phyloP scores from a whole-genome alignment of 2,797 vertebrate genomes.

The Catamblyrhynchus diadema region DNA sequence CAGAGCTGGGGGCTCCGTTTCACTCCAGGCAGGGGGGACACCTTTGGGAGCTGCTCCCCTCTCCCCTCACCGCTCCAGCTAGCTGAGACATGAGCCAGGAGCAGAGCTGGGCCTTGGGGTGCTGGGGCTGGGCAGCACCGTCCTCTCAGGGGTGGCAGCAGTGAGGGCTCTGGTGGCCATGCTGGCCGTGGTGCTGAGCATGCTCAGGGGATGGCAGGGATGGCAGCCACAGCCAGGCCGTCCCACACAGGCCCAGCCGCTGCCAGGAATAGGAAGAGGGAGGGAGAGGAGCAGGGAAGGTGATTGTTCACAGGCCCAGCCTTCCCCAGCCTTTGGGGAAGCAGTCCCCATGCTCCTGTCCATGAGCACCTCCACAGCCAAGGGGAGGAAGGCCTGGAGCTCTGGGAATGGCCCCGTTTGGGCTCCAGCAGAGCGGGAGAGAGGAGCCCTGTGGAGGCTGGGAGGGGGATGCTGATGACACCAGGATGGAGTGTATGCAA shows the following conservation, averaged over 20 bases:
- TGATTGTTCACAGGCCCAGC: not conserved
- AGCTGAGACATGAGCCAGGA: not conserved
- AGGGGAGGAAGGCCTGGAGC: not conserved
- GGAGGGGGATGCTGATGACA: not conserved
- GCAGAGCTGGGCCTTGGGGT: not conserved
- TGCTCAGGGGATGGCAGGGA: constrained; percentile 5
- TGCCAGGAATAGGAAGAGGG: not conserved
- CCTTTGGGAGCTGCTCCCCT: not conserved
- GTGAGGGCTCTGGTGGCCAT: not conserved
- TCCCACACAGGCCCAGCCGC: not conserved
- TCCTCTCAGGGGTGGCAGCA: not conserved
- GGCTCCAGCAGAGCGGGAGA: not conserved
- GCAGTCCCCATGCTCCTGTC: not conserved
- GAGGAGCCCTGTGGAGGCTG: not conserved
- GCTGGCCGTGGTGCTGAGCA: constrained; percentile 13
- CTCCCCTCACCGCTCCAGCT: not conserved
- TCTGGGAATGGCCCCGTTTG: not conserved
- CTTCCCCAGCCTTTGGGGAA: not conserved
- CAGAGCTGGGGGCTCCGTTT: not conserved
- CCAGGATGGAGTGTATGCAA: constrained; percentile 26
- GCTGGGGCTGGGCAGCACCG: fast-evolving
- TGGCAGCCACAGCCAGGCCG: not conserved
- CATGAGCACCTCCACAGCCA: not conserved
- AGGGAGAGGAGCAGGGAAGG: not conserved
- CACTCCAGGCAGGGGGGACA: fast-evolving